A percentile compares a stretch with the other conserved stretches of the same genome.
Evolutionary conservation across 2,888 invertebrate genomes (phyloP).

Genomic region (Phytoseiulus persimilis): DNA sequence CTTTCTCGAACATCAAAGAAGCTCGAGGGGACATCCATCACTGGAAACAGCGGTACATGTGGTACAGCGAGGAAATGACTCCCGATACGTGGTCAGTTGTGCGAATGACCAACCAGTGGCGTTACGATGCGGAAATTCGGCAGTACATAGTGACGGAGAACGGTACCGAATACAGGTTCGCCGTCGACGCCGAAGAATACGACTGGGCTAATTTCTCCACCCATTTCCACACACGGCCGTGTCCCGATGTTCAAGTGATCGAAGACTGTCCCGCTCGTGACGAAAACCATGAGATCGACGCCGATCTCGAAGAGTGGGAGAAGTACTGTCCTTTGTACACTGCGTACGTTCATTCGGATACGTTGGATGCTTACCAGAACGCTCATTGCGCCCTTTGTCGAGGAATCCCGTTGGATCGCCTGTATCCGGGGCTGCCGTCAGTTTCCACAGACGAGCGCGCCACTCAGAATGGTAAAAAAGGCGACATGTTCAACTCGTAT

Average conservation of each 20-base stretch:
- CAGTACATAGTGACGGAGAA: constrained; percentile 25
- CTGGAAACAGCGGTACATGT: constrained; percentile 36
- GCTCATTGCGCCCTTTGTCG: constrained; percentile 22
- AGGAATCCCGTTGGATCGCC: background rate
- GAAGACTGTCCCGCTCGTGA: constrained; percentile 21
- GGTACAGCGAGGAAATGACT: constrained; percentile 35
- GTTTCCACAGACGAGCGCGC: background rate
- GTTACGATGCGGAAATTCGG: constrained; percentile 27
- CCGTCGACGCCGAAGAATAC: constrained; percentile 34
- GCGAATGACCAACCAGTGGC: constrained; percentile 13
- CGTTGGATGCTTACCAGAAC: constrained; percentile 31
- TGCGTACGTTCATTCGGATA: constrained; percentile 30
- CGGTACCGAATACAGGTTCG: constrained; percentile 23
- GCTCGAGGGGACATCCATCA: constrained; percentile 26
- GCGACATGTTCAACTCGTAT: constrained; percentile 31
- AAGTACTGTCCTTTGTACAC: constrained; percentile 31
- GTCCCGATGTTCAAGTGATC: constrained; percentile 24
- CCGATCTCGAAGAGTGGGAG: constrained; percentile 27
- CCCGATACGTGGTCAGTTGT: constrained; percentile 30
- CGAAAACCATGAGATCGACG: constrained; percentile 23
- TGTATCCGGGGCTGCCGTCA: constrained; percentile 15
- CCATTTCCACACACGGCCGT: constrained; percentile 21
- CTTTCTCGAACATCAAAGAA: constrained; percentile 13
- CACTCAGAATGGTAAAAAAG: constrained; percentile 10
- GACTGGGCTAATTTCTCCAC: constrained; percentile 29